Percentiles rank a stretch among this genome's conserved stretches.
These are phyloP conservation scores for Temnothorax longispinosus DNA, from an alignment of 1,140 invertebrate genomes.

Conservation along the genomic window DNA sequence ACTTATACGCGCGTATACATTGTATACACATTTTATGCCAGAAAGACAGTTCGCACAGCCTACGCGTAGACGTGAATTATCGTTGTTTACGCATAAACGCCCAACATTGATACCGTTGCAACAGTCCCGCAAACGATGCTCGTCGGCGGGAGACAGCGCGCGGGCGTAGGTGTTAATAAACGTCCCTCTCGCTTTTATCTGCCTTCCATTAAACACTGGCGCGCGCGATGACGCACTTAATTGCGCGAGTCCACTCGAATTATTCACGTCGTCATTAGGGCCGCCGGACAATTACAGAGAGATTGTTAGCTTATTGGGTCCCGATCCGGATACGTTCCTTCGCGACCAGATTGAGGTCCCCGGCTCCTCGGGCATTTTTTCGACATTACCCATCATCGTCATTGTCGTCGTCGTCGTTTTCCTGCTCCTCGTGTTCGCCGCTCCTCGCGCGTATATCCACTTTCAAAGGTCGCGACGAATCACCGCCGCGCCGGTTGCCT, in stretches of 20 bases:
- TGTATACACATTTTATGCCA: neutral
- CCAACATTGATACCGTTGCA: constrained; percentile 42
- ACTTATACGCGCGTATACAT: neutral
- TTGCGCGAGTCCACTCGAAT: constrained; percentile 27
- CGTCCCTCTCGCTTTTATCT: constrained; percentile 36
- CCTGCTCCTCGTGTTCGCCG: neutral
- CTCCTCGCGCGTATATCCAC: neutral
- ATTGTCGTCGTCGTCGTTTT: neutral
- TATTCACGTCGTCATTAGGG: constrained; percentile 41
- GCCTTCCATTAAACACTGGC: constrained; percentile 29
- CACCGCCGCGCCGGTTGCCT: constrained; percentile 15
- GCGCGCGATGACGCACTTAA: constrained; percentile 36
- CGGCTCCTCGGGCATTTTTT: neutral
- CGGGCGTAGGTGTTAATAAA: constrained; percentile 48
- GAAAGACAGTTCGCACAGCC: constrained; percentile 33
- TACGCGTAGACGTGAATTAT: constrained; percentile 45
- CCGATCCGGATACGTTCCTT: neutral
- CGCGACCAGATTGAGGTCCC: neutral
- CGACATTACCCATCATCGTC: neutral
- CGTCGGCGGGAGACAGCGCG: neutral
- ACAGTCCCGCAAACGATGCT: constrained; percentile 22
- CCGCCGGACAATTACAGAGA: neutral
- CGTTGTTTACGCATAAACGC: constrained; percentile 38
- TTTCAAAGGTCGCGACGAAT: constrained; percentile 41
- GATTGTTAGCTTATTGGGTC: neutral